phyloP scores from a whole-genome alignment of 2,797 vertebrate genomes.

The Rhabdophis nuchalis region DNA sequence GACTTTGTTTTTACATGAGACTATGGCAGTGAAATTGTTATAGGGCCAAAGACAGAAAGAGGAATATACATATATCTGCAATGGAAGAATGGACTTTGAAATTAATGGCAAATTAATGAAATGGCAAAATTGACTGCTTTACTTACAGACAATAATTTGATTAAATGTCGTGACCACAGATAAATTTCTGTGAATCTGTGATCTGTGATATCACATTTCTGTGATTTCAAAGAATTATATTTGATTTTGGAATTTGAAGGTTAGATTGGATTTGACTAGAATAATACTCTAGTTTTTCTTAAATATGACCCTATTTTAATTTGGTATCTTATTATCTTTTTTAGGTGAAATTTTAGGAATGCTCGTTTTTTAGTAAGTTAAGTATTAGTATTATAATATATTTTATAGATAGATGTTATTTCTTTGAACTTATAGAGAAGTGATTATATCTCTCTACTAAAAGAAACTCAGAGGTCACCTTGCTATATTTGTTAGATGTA shows the following conservation, averaged over 20 bases:
- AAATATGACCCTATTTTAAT: background rate
- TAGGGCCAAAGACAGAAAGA: background rate
- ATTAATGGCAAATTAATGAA: background rate
- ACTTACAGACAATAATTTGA: background rate
- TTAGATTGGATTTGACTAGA: background rate
- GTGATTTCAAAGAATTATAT: background rate
- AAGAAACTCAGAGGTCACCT: background rate
- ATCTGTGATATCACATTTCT: too few species aligned
- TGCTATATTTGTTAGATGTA: background rate
- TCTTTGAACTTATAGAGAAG: background rate
- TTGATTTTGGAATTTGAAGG: background rate
- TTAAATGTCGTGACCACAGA: background rate
- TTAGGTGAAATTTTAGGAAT: background rate
- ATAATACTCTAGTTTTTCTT: background rate
- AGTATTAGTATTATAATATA: background rate
- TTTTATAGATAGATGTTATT: background rate
- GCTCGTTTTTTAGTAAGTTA: background rate
- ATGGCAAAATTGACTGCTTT: background rate
- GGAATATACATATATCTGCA: background rate
- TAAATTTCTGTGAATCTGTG: background rate
- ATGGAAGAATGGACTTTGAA: background rate
- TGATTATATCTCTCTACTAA: background rate
- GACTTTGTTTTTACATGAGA: background rate
- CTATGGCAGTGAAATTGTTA: background rate
- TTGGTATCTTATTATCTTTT: background rate